phyloP scores from a whole-genome alignment of 1,140 invertebrate genomes.

The Listronotus bonariensis region DNA sequence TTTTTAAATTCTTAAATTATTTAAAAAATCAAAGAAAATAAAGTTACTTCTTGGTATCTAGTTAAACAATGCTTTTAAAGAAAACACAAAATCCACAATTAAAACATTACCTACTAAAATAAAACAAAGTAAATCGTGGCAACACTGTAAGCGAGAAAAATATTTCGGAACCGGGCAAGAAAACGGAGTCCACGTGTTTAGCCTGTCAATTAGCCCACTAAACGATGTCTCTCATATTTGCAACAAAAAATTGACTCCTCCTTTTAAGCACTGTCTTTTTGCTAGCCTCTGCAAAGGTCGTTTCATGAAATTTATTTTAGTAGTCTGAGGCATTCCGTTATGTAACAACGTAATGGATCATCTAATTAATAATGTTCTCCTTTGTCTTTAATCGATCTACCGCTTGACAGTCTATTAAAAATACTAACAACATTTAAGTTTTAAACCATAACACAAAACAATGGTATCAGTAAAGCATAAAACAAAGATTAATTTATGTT shows the following conservation, averaged over 20 bases:
- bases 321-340: not conserved
- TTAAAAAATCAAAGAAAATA: too few relatives aligned
- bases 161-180: conserved; percentile 19
- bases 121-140: conserved; percentile 17
- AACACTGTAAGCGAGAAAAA: conserved; percentile 11
- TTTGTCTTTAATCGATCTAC: not conserved
- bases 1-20: too few relatives aligned
- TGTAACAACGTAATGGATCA: not conserved
- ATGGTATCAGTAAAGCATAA: conserved; percentile 28
- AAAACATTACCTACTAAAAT: not conserved
- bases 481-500: conserved; percentile 34
- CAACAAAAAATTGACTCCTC: conserved; percentile 27
- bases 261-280: conserved; percentile 23
- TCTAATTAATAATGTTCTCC: too few relatives aligned
- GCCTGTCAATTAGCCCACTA: conserved; percentile 33
- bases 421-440: conserved; percentile 8
- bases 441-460: conserved; percentile 25
- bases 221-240: conserved; percentile 30
- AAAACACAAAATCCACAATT: too few relatives aligned
- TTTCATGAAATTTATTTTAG: not conserved
- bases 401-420: not conserved
- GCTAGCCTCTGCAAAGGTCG: conserved; percentile 18
- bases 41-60: too few relatives aligned
- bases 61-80: too few relatives aligned
- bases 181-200: conserved; percentile 29